These are phyloP conservation scores for Penaeus vannamei DNA, from an alignment of 1,140 invertebrate species.

Conservation along the genomic window DNA sequence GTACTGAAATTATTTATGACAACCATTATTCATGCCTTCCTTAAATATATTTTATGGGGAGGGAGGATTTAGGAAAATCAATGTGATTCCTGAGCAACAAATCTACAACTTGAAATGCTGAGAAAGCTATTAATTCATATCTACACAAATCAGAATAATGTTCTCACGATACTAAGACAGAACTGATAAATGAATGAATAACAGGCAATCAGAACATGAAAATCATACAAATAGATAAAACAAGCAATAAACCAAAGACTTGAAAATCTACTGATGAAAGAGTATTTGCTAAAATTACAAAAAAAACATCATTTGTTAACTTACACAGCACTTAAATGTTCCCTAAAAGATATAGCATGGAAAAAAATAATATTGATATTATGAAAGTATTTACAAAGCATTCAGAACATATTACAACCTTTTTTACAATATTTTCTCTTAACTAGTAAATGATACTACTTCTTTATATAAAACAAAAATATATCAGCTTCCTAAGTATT, in stretches of 20 bases:
- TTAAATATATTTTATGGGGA: slow-evolving; percentile 17
- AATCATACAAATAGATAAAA: slow-evolving; percentile 1
- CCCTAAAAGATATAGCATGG: slow-evolving; percentile 76
- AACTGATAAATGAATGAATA: not conserved
- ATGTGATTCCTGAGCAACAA: slow-evolving; percentile 41
- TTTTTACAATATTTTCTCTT: not conserved
- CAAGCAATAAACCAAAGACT: not conserved
- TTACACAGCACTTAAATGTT: slow-evolving; percentile 92
- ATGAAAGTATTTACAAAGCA: not conserved
- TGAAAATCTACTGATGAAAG: not conserved
- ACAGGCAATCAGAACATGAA: not conserved
- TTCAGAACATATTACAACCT: not conserved
- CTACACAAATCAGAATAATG: not conserved
- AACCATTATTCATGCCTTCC: no score
- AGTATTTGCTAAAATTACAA: not conserved
- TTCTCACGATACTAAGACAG: not conserved
- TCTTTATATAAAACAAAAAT: no score
- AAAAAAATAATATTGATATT: slow-evolving; percentile 40
- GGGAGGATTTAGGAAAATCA: slow-evolving; percentile 14
- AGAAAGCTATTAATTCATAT: not conserved
- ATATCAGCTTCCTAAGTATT: no score
- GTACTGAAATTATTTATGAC: no score
- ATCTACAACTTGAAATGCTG: slow-evolving; percentile 68
- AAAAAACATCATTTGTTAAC: slow-evolving; percentile 71
- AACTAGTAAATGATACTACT: no score